Base-by-base conservation (phyloP, 2,888 invertebrate genomes). In the Conchocele bisecta region DNA sequence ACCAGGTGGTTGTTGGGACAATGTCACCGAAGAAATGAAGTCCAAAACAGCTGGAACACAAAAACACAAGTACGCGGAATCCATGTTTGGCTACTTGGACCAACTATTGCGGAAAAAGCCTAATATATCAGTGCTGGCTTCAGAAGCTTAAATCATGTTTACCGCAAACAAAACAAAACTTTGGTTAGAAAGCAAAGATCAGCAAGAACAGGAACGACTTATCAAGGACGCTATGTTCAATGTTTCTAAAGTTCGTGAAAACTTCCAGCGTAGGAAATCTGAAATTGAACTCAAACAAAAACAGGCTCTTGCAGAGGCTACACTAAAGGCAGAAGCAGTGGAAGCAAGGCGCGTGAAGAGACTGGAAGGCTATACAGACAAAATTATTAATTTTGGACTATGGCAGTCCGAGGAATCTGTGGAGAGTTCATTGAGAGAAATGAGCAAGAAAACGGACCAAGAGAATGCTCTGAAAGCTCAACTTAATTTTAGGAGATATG, bases 131-230 rank as follows among this genome's bases (percentile, higher is more conserved):
- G 60, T 63, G 9, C n/a, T 77, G 6, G 59, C 71, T n/a, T 39
- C 61, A 29, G 78, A 78, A 29, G 68, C 78, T 13, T 72, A 65
- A 29, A 42, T 79, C 1, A 66, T 76, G 71, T 76, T 76, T 28
- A 39, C 59, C 1, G 54, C 60, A 1, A 74, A 76, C 24, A 74
- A 71, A 41, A 79, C 79, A 17, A 33, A 22, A 15, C 6, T 22
- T 9, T 76, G 73, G 65, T 26, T 68, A 11, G 60, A 67, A 31
- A 33, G 39, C 2, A 75, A 75, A 63, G 26, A 22, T 28, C 63
- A 72, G 6, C 17, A 31, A 29, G 64, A 73, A 37, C 56, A 67
- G 44, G 20, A 42, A 33, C 6, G 9, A 13, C 13, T 72, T 2
- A 39, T 71, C n/a, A 22, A 44, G 6, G n/a, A 59, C 7, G 64